phyloP scores from a whole-genome alignment of 2,113 vertebrate genomes.

The Pitta sordida region DNA sequence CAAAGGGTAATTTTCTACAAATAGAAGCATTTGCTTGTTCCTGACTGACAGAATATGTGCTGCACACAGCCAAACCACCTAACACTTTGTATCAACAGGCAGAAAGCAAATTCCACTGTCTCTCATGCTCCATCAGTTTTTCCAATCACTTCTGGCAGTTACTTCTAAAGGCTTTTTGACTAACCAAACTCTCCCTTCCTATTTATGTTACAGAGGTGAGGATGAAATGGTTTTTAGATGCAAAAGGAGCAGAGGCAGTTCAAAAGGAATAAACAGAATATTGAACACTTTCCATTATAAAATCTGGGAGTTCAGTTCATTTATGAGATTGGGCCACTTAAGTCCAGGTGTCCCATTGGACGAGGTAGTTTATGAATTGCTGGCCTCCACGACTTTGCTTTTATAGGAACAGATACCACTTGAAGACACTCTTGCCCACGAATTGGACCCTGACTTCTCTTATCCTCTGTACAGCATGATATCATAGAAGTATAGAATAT shows the following conservation, averaged over 20 bases:
- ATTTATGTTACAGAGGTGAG: neutral
- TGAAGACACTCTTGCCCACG: neutral
- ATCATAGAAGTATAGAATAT: neutral
- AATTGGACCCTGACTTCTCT: neutral
- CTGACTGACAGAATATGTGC: neutral
- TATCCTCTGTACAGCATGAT: neutral
- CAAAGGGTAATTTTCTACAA: slow-evolving; percentile 3
- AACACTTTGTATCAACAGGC: neutral
- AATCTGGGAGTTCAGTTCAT: neutral
- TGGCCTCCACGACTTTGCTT: neutral
- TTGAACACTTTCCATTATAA: neutral
- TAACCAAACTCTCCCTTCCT: neutral
- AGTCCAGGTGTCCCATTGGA: neutral
- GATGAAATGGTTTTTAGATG: neutral
- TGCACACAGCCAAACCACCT: neutral
- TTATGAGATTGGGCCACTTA: neutral
- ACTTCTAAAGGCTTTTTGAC: neutral
- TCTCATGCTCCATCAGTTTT: neutral
- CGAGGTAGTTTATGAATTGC: neutral
- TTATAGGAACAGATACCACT: neutral
- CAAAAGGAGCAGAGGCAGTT: neutral
- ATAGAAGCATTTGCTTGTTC: neutral
- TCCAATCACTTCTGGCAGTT: neutral
- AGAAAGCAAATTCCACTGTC: neutral
- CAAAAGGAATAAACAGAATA: neutral